Percentiles rank a stretch among this genome's conserved stretches.
Evolutionary conservation across 2,888 invertebrate genomes (phyloP).

Genomic region (Aplocera efformata): DNA sequence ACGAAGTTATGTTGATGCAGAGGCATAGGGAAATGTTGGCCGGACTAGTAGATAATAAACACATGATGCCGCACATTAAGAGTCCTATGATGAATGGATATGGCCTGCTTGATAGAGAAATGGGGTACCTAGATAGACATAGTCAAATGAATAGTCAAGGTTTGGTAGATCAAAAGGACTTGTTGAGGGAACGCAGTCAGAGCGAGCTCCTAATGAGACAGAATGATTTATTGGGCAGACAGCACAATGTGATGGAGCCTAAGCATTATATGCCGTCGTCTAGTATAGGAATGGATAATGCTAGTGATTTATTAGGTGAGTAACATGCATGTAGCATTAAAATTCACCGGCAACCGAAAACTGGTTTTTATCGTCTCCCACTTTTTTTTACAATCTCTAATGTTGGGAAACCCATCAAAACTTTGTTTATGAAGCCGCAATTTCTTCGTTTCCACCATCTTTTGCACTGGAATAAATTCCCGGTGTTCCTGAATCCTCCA

Average conservation of each 20-base stretch:
- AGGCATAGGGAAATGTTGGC: conserved; percentile 68
- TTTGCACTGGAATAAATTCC: too few relatives aligned
- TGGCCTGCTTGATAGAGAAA: conserved; percentile 63
- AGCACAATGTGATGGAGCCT: conserved; percentile 58
- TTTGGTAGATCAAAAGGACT: conserved; percentile 61
- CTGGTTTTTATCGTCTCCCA: too few relatives aligned
- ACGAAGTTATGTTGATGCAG: conserved; percentile 63
- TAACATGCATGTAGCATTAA: background rate
- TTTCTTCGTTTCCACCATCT: too few relatives aligned
- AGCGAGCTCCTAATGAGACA: conserved; percentile 67
- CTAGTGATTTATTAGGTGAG: conserved; percentile 77
- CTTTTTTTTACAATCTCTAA: too few relatives aligned
- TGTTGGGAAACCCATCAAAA: too few relatives aligned
- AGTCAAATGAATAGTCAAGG: conserved; percentile 63
- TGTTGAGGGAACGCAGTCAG: conserved; percentile 58
- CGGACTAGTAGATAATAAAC: conserved; percentile 62
- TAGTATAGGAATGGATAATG: conserved; percentile 68
- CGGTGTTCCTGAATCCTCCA: too few relatives aligned
- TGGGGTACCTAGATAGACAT: conserved; percentile 66
- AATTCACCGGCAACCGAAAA: too few relatives aligned
- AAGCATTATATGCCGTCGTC: conserved; percentile 66
- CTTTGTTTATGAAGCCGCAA: too few relatives aligned
- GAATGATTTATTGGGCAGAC: conserved; percentile 63
- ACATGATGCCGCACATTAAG: conserved; percentile 59
- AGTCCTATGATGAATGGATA: conserved; percentile 61